Evolutionary conservation across 2,797 vertebrate genomes (phyloP), one percentile per base, ranked within the genome.

Genomic region (Enteromius fasciolatus): DNA sequence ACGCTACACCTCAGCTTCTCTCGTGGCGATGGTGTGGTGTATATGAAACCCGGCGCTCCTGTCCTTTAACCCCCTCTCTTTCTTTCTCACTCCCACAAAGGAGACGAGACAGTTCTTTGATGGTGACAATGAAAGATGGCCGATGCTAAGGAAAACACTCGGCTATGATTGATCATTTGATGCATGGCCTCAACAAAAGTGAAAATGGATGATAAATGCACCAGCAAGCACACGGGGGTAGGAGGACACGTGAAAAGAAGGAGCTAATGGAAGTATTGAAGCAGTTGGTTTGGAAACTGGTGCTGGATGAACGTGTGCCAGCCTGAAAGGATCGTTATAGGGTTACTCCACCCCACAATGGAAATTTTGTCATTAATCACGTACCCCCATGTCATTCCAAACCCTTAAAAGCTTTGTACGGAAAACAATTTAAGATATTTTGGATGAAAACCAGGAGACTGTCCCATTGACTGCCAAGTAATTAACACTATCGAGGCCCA

Each of bases 81-180:
- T 70, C 79, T 31, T 73, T 73, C 68, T 85, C 85, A 81, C 85
- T 83, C 81, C 82, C 85, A 87, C 70, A 82, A 85, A 86, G 84
- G 69, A 89, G 88, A 88, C 84, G 74, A 88, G 89, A 89, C 74
- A 75, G 77, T 83, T 81, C 89, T 91, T 91, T 91, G 90, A 91
- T 90, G 90, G 83, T 90, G 89, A 90, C 88, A 90, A 86, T 89
- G 90, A 90, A 91, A 91, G 86, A 90, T 90, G 89, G 86, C 64
- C 12, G 66, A 87, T 72, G 85, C 86, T 90, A 89, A 89, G 88
- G 86, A 85, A 90, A 90, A 90, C 89, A 91, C 84, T 72, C 28
- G 52, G 68, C 86, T 89, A 89, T 90, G 89, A 90, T 91, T 88
- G 87, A 90, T 90, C 84, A 87, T 86, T 82, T 90, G 87, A 89